A percentile compares a stretch with the other conserved stretches of the same genome.
These are phyloP conservation scores for Chymomyza caudatula DNA, from an alignment of 2,888 invertebrate genomes.

Conservation along the genomic window DNA sequence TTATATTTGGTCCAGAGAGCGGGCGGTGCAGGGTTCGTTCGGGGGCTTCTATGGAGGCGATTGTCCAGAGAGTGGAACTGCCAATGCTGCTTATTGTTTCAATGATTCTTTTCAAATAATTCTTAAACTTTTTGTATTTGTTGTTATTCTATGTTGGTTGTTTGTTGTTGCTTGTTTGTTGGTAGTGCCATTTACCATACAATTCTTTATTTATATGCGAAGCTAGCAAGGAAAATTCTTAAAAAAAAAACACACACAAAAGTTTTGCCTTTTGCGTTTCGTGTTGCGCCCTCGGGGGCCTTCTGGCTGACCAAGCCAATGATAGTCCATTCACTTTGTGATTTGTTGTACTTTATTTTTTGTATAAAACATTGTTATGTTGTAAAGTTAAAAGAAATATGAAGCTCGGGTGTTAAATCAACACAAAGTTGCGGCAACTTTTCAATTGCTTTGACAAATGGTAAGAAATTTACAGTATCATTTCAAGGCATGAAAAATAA, in stretches of 20 bases:
- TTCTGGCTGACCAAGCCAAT: not conserved
- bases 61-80: conserved; percentile 11
- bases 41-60: not conserved
- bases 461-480: conserved; percentile 46
- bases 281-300: not conserved
- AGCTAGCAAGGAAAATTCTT: conserved; percentile 14
- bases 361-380: not conserved
- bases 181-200: conserved; percentile 56
- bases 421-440: conserved; percentile 59
- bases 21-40: not conserved
- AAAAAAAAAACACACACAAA: not conserved
- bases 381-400: not conserved
- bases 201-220: conserved; percentile 55
- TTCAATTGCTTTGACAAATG: conserved; percentile 68
- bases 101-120: conserved; percentile 56
- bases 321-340: not conserved
- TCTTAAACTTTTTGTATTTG: conserved; percentile 42
- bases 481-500: conserved; percentile 1
- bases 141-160: conserved; percentile 20
- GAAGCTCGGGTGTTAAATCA: conserved; percentile 56
- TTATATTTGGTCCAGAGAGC: not conserved
- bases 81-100: conserved; percentile 59
- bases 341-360: not conserved
- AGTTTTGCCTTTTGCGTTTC: conserved; percentile 23
- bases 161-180: conserved; percentile 30